phyloP scores from a whole-genome alignment of 2,888 invertebrate genomes.

The Erebia epiphron region DNA sequence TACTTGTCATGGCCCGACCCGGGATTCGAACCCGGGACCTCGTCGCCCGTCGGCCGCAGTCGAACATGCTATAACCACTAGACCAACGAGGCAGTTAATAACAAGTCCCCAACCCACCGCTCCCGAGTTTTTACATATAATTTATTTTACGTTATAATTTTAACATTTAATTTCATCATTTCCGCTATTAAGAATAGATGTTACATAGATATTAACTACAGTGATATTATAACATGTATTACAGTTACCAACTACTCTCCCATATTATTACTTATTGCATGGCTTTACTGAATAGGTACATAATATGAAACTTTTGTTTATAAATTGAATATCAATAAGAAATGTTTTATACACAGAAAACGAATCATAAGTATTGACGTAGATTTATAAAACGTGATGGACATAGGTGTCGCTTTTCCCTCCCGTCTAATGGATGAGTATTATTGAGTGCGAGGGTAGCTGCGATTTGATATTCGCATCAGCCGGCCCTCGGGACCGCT shows the following conservation, averaged over 20 bases:
- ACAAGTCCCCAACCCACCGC: too few relatives aligned
- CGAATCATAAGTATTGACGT: slow-evolving; percentile 48
- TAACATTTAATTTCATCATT: background rate
- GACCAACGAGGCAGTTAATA: too few relatives aligned
- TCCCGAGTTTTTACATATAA: too few relatives aligned
- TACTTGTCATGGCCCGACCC: too few relatives aligned
- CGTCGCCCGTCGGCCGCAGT: too few relatives aligned
- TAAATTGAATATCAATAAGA: background rate
- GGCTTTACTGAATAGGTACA: too few relatives aligned
- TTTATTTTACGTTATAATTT: too few relatives aligned
- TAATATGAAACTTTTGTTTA: background rate
- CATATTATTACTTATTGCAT: too few relatives aligned
- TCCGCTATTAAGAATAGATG: background rate
- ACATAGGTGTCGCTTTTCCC: slow-evolving; percentile 61
- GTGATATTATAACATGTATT: background rate
- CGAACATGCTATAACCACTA: too few relatives aligned
- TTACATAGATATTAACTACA: too few relatives aligned
- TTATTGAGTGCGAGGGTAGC: slow-evolving; percentile 75
- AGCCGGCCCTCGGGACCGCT: slow-evolving; percentile 65
- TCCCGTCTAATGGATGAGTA: slow-evolving; percentile 71
- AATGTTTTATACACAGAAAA: background rate
- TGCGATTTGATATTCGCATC: slow-evolving; percentile 79
- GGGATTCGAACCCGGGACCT: too few relatives aligned
- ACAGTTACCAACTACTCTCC: too few relatives aligned
- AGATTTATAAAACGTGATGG: slow-evolving; percentile 55